A percentile compares a stretch with the other conserved stretches of the same genome.
Conservation (phyloP, 2,113 vertebrate genomes). For the Cynocephalus volans region DNA sequence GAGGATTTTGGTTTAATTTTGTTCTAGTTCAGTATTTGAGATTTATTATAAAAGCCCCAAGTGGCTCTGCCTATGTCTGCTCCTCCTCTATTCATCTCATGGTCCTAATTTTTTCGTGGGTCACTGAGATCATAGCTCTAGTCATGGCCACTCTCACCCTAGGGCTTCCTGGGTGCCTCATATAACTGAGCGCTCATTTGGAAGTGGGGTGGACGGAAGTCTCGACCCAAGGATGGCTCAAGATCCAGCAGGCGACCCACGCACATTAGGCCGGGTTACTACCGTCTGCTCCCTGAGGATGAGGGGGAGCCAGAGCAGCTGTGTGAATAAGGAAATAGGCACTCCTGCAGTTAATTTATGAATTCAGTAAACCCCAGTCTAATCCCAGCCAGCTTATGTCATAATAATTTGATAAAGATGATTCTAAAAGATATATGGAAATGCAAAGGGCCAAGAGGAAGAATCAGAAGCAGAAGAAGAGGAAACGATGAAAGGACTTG, state of each 20-base stretch:
- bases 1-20: slow-evolving; percentile 17
- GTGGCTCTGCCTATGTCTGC: not conserved
- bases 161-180: not conserved
- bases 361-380: too few relatives aligned
- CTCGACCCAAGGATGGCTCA: not conserved
- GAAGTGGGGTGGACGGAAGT: not conserved
- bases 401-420: too few relatives aligned
- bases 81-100: not conserved
- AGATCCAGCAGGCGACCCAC: not conserved
- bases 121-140: not conserved
- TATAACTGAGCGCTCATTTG: not conserved
- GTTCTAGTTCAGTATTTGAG: not conserved
- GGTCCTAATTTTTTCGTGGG: not conserved
- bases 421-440: not conserved
- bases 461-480: not conserved
- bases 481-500: not conserved
- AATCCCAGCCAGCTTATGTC: too few relatives aligned
- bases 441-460: not conserved
- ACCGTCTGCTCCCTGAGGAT: not conserved
- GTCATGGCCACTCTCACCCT: not conserved
- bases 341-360: too few relatives aligned
- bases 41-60: not conserved
- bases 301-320: not conserved
- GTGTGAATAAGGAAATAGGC: not conserved
- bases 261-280: not conserved